phyloP scores from a whole-genome alignment of 2,888 invertebrate genomes.

The Zygothrica quintamaculata region DNA sequence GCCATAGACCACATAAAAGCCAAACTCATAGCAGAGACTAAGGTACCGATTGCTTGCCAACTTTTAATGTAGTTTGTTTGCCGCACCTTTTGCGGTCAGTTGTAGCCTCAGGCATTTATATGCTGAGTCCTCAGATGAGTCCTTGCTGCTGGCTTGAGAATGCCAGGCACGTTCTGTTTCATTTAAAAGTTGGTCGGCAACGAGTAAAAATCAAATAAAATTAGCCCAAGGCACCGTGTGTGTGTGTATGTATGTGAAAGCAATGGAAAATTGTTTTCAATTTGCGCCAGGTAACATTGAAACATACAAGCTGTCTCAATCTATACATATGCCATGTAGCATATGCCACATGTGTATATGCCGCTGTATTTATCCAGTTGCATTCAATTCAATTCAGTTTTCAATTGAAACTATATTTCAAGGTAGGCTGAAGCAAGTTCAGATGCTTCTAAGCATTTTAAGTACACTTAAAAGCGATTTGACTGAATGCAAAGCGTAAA shows the following conservation, averaged over 20 bases:
- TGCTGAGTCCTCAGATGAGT: conserved; percentile 1
- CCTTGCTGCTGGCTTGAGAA: conserved; percentile 14
- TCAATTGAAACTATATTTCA: conserved; percentile 26
- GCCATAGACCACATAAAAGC: conserved; percentile 56
- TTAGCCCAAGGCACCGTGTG: conserved; percentile 55
- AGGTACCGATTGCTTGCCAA: conserved; percentile 31
- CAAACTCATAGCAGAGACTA: neutral
- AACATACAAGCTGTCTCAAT: neutral
- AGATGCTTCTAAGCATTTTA: conserved; percentile 24
- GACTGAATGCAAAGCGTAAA: conserved; percentile 12
- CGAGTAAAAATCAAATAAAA: conserved; percentile 70
- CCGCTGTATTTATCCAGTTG: neutral
- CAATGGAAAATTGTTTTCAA: conserved; percentile 65
- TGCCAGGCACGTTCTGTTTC: conserved; percentile 67
- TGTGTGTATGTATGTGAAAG: conserved; percentile 55
- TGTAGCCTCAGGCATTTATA: neutral
- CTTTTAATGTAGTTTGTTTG: conserved; percentile 46
- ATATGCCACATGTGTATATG: no score
- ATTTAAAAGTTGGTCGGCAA: conserved; percentile 63
- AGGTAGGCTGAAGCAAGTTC: conserved; percentile 4
- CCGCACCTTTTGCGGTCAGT: conserved; percentile 44
- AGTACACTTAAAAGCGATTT: conserved; percentile 19
- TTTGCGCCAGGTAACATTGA: conserved; percentile 43
- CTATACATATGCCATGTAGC: conserved; percentile 3
- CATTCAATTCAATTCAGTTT: conserved; percentile 16